Conservation (phyloP, 2,797 vertebrate species). For the Arremon aurantiirostris region DNA sequence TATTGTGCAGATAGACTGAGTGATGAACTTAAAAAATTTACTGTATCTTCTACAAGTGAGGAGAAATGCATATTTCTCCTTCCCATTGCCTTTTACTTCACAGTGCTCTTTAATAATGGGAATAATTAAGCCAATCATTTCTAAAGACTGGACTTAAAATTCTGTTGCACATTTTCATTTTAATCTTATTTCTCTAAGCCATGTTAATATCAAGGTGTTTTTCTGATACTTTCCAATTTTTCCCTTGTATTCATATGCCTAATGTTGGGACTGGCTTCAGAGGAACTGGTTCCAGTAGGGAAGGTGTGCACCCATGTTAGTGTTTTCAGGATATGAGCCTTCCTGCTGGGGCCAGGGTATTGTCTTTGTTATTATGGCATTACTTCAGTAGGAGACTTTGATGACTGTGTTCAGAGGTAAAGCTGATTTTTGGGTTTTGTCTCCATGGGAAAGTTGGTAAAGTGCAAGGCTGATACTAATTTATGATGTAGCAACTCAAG, state of each 20-base stretch:
- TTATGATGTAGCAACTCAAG: background rate
- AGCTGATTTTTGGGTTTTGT: constrained; percentile 37
- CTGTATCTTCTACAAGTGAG: background rate
- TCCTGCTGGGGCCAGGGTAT: background rate
- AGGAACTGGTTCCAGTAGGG: background rate
- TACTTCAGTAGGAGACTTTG: background rate
- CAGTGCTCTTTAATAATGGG: background rate
- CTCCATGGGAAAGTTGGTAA: background rate
- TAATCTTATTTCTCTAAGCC: background rate
- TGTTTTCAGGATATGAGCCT: background rate
- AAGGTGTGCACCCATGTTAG: background rate
- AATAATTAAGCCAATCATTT: constrained; percentile 20
- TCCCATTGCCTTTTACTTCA: background rate
- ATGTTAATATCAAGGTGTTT: background rate
- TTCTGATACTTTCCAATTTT: background rate
- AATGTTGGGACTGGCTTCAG: background rate
- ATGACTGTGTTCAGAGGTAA: background rate
- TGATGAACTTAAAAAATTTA: background rate
- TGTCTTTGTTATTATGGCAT: background rate
- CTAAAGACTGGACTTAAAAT: background rate
- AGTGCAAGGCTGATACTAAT: background rate
- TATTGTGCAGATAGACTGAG: background rate
- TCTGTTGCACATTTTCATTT: background rate
- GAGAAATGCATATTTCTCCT: background rate
- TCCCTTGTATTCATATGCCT: background rate